Evolutionary conservation across 2,113 vertebrate genomes (phyloP), one percentile per base, ranked within the genome.

Genomic region (Carettochelys insculpta): DNA sequence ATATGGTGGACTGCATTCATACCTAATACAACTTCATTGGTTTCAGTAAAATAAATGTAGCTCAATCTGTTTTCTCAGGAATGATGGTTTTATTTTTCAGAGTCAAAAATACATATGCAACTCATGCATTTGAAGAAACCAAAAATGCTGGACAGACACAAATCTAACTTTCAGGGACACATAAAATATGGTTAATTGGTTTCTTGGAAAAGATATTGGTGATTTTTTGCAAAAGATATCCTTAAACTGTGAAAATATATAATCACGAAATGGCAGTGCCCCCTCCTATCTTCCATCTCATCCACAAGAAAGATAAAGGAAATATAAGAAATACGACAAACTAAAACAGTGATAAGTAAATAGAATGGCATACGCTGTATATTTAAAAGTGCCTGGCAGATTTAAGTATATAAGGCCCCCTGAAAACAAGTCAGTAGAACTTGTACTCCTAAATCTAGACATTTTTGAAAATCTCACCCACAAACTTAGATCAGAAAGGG

Each of bases 141-240:
- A 17, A 61, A 34, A 34, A 34, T 61, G 17, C 16, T 61, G 58
- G 16, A 61, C 58, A 61, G 58, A 61, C 58, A 56, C 54, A 58
- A 58, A 58, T 58, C 56, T 58, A 58, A 61, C 12, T 31, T 6
- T 61, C 6, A 61, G 31, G 56, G 31, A 61, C 80, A 81, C 1
- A 53, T 5, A 51, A 1, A 25, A 24, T 41, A 77, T 41, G 2
- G 0, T 1, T 77, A 12, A 11, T 0, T n/a, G 77, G 29, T 83
- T 85, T n/a, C 86, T 89, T 80, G 51, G 53, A 3, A 34, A 1
- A 19, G 78, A 17, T 31, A 1, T 16, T 71, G 2, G 45, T 52
- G 52, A 11, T n/a, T 83, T 87, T 93, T 76, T n/a, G 19, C n/a
- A 82, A 31, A 34, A 11, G 6, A 77, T 48, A 56, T 3, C n/a